phyloP scores from a whole-genome alignment of 2,888 invertebrate species.

The Myopa tessellatipennis region DNA sequence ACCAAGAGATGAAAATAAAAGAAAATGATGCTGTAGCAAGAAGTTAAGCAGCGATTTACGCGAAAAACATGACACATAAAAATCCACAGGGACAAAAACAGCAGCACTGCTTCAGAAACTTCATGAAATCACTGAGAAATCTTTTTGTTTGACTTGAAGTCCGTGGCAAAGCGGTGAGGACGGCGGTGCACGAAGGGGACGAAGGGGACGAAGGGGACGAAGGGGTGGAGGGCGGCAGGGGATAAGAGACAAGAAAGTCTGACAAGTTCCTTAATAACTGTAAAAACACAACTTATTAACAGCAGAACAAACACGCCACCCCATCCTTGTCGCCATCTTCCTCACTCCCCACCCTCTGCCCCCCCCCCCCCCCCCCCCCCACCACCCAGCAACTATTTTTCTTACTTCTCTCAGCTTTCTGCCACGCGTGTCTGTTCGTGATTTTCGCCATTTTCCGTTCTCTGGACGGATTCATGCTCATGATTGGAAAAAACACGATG shows the following conservation, averaged over 20 bases:
- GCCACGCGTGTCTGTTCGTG: neutral
- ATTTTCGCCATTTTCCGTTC: conserved; percentile 18
- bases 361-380: neutral
- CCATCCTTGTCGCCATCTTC: neutral
- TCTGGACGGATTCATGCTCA: conserved; percentile 56
- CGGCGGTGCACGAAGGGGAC: no score
- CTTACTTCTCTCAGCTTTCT: neutral
- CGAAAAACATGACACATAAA: conserved; percentile 16
- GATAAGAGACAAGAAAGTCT: no score
- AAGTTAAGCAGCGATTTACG: neutral
- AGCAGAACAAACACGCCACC: conserved; percentile 2
- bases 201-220: no score
- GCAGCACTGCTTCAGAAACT: neutral
- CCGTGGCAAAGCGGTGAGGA: neutral
- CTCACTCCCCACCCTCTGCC: neutral
- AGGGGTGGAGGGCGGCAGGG: no score
- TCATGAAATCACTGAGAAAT: conserved; percentile 22
- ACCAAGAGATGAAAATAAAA: neutral
- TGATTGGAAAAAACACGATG: conserved; percentile 64
- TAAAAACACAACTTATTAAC: conserved; percentile 29
- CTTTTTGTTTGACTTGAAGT: neutral
- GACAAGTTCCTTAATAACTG: conserved; percentile 15
- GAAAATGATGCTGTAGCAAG: neutral
- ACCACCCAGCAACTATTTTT: neutral
- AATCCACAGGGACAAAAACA: conserved; percentile 1